Evolutionary conservation across 2,888 invertebrate species (phyloP).

Genomic region (Calliopum simillimum): DNA sequence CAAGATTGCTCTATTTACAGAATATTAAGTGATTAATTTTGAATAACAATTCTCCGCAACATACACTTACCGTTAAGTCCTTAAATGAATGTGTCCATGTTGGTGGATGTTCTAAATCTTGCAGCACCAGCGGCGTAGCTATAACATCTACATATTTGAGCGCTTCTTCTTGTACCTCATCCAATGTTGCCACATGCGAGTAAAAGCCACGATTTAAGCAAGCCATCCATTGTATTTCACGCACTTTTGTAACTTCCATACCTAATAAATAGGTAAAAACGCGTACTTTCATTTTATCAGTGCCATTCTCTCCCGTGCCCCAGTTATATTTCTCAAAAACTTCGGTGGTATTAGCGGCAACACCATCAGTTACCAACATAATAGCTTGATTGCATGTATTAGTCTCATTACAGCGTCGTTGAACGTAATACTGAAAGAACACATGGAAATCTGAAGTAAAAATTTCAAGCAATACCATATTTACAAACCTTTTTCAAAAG

Average conservation of each 20-base stretch:
- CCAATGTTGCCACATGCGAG: slow-evolving; percentile 93
- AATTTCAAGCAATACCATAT: not conserved
- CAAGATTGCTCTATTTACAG: slow-evolving; percentile 38
- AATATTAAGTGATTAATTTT: not conserved
- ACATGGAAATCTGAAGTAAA: not conserved
- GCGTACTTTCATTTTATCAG: slow-evolving; percentile 82
- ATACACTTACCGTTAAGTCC: slow-evolving; percentile 78
- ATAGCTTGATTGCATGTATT: slow-evolving; percentile 91
- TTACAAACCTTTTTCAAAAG: slow-evolving; percentile 77
- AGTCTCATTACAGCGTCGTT: slow-evolving; percentile 70
- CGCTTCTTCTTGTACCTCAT: slow-evolving; percentile 96
- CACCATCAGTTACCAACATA: slow-evolving; percentile 96
- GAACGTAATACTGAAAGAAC: slow-evolving; percentile 67
- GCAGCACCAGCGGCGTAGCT: slow-evolving; percentile 84
- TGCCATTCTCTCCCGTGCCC: slow-evolving; percentile 72
- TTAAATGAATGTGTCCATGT: slow-evolving; percentile 97
- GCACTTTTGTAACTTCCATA: slow-evolving; percentile 89
- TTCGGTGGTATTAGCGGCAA: slow-evolving; percentile 87
- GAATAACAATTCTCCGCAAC: not conserved
- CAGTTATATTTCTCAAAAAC: slow-evolving; percentile 86
- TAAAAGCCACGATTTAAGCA: slow-evolving; percentile 96
- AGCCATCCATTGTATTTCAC: slow-evolving; percentile 93
- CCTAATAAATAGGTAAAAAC: slow-evolving; percentile 97
- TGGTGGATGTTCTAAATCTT: slow-evolving; percentile 79
- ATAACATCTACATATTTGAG: slow-evolving; percentile 96